Percentiles rank a stretch among this genome's conserved stretches.
Evolutionary conservation across 2,113 vertebrate species (phyloP).

Genomic region (Laterallus jamaicensis): DNA sequence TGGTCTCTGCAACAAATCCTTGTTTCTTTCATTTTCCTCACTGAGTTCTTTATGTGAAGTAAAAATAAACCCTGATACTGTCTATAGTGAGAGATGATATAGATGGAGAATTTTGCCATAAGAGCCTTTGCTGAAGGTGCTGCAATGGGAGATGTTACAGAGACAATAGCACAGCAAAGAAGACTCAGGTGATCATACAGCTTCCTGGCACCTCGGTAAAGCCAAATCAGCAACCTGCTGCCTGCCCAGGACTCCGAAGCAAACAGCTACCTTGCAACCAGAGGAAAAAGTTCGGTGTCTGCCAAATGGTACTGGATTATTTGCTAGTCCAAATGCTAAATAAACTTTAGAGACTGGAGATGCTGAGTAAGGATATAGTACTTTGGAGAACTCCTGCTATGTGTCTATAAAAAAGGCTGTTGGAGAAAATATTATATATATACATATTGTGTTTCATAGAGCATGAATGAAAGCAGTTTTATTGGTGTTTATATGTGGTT

Average conservation of each 20-base stretch:
- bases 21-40: not conserved
- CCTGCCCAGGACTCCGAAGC: not conserved
- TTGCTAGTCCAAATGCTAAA: not conserved
- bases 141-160: not conserved
- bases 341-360: not conserved
- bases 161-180: not conserved
- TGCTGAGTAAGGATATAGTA: not conserved
- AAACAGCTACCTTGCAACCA: not conserved
- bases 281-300: not conserved
- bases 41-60: not conserved
- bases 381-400: not conserved
- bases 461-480: not conserved
- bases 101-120: not conserved
- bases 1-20: not conserved
- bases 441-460: not conserved
- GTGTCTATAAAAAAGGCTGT: not conserved
- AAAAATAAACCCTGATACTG: not conserved
- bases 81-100: not conserved
- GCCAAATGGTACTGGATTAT: not conserved
- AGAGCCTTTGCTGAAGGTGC: not conserved
- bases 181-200: not conserved
- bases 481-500: not conserved
- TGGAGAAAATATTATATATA: not conserved
- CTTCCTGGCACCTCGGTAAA: not conserved
- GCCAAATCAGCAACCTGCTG: not conserved